phyloP scores from a whole-genome alignment of 2,888 invertebrate genomes.

The Sphecodes monilicornis region DNA sequence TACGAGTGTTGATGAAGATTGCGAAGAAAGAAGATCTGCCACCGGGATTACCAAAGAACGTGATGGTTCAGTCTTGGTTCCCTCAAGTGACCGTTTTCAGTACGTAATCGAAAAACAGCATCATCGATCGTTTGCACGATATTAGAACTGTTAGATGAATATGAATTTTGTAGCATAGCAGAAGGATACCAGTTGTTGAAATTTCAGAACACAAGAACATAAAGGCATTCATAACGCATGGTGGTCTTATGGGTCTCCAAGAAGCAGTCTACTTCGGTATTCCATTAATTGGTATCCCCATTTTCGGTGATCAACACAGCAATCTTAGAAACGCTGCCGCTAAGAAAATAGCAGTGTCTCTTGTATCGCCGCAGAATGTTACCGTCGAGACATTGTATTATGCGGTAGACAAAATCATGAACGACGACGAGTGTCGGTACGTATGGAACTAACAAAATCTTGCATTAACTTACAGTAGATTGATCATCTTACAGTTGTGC shows the following conservation, averaged over 20 bases:
- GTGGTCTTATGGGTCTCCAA: slow-evolving; percentile 76
- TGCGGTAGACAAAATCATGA: slow-evolving; percentile 67
- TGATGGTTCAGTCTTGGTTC: slow-evolving; percentile 78
- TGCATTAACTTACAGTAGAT: not conserved
- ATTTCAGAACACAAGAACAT: slow-evolving; percentile 77
- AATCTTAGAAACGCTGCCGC: slow-evolving; percentile 66
- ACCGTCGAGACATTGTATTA: slow-evolving; percentile 66
- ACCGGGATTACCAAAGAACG: slow-evolving; percentile 78
- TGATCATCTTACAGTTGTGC: not conserved
- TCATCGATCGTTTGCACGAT: slow-evolving; percentile 1
- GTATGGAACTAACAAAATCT: slow-evolving; percentile 5
- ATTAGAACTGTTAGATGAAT: not conserved
- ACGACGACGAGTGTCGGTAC: slow-evolving; percentile 70
- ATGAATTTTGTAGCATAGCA: not conserved
- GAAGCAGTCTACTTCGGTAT: slow-evolving; percentile 76
- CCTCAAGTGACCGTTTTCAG: slow-evolving; percentile 77
- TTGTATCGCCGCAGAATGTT: slow-evolving; percentile 59
- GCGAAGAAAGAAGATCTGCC: slow-evolving; percentile 75
- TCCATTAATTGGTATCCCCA: slow-evolving; percentile 78
- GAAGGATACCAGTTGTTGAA: not conserved
- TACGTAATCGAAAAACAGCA: slow-evolving; percentile 48
- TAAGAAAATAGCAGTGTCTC: slow-evolving; percentile 63
- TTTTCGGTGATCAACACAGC: slow-evolving; percentile 77
- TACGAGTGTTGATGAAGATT: slow-evolving; percentile 79
- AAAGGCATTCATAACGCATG: slow-evolving; percentile 78